Conservation (phyloP, 2,888 invertebrate genomes). For the Amiota minor region DNA sequence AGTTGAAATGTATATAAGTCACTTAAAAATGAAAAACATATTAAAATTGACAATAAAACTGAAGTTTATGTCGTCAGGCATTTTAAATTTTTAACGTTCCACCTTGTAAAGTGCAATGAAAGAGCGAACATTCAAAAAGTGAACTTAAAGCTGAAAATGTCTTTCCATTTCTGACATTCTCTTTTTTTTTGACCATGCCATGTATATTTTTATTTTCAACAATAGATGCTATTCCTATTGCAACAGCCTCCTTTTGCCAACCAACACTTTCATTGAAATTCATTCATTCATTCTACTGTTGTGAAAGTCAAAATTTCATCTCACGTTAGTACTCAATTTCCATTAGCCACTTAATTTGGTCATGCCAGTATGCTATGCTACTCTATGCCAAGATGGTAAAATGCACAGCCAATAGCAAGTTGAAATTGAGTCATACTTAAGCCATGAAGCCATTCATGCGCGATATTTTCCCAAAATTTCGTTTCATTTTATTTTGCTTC, state of each 20-base stretch:
- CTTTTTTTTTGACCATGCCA: no score
- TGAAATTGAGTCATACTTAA: neutral
- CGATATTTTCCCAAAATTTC: constrained; percentile 30
- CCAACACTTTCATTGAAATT: no score
- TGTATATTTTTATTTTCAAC: neutral
- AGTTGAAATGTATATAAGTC: constrained; percentile 42
- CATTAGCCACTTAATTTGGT: constrained; percentile 65
- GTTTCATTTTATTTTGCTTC: constrained; percentile 10
- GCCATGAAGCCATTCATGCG: constrained; percentile 27
- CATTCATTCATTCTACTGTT: no score
- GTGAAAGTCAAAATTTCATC: constrained; percentile 1
- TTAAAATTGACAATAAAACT: constrained; percentile 69
- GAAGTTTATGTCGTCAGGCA: constrained; percentile 56
- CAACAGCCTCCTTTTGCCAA: neutral
- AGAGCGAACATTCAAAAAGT: no score
- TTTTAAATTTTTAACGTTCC: constrained; percentile 16
- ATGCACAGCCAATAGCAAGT: neutral
- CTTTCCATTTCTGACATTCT: no score
- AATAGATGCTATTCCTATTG: neutral
- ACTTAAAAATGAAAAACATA: constrained; percentile 66
- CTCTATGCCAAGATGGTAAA: neutral
- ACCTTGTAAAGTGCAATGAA: no score
- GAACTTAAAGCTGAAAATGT: no score
- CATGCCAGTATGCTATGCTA: neutral
- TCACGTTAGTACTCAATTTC: constrained; percentile 1